Base-by-base conservation (phyloP, 1,140 invertebrate genomes). In the Meloidogyne floridensis region DNA sequence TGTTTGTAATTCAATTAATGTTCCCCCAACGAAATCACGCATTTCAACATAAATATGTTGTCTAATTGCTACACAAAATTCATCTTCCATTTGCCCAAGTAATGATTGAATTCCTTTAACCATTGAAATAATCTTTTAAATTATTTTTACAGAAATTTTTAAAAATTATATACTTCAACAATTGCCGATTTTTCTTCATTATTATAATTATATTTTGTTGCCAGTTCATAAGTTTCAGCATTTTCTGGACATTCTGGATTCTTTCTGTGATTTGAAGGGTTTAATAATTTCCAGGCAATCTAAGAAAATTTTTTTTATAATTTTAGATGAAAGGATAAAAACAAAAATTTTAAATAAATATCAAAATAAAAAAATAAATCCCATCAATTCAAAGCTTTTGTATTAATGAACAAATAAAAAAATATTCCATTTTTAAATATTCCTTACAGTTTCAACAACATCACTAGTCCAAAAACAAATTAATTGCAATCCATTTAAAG, bases 181-280 rank as follows among this genome's bases (percentile, higher is more conserved):
- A 99, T 91, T 7, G 96, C 96, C 92, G 97, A 97, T 91, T 99
- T 99, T 92, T 99, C 98, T 88, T 97, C 95, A 43, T 95, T 94
- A 9, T 94, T 95, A 90, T 99, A 99, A 91, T 99, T 99, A 91
- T 98, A 99, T 32, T 96, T 93, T 0, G 97, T 99, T 0, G 97
- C 96, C 91, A 96, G 93, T 92, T 99, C 98, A 91, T 99, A 99
- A 92, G 98, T 96, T 92, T 99, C 97, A n/a, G 97, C 97, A 42
- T 71, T 84, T 90, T 98, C 96, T 0, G 97, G 97, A 90, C 97
- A 99, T 86, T 95, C 93, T 84, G 95, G 94, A 90, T 98, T 99
- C 91, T 95, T 94, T 91, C 97, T 95, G 90, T 97, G 95, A 91
- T 98, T 96, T 3, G 97, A 98, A 8, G 97, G 97, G 91, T 99